These are phyloP conservation scores for Caretta caretta DNA, from an alignment of 2,113 vertebrate genomes.

Conservation along the genomic window DNA sequence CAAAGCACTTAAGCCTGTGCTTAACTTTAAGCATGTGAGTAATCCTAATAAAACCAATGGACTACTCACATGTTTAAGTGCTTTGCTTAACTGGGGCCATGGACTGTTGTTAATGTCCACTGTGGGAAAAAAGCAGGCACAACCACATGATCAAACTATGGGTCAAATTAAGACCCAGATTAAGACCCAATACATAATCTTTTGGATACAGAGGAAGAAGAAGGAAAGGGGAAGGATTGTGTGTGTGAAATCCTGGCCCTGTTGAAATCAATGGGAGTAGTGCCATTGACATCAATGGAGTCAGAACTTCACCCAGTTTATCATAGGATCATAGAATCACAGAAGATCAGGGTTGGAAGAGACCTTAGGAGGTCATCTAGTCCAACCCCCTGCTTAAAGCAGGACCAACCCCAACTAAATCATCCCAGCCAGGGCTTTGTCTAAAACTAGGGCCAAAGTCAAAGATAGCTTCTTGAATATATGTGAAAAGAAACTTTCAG, in stretches of 20 bases:
- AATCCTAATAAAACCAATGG: not conserved
- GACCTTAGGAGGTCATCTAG: too few relatives aligned
- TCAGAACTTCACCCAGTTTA: not conserved
- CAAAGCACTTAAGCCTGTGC: too few relatives aligned
- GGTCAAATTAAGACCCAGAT: fast-evolving
- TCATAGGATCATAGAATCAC: not conserved
- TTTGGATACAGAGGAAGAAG: not conserved
- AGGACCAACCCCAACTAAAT: too few relatives aligned
- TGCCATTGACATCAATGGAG: not conserved
- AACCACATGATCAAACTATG: not conserved
- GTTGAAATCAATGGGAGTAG: not conserved
- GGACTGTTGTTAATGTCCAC: not conserved
- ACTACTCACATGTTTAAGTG: fast-evolving
- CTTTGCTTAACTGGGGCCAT: not conserved
- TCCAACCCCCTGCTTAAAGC: too few relatives aligned
- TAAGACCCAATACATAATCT: not conserved
- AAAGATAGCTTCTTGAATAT: not conserved
- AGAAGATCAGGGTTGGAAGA: too few relatives aligned
- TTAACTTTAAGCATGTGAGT: not conserved
- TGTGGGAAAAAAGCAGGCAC: not conserved
- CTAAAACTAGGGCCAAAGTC: not conserved
- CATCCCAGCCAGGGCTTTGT: not conserved
- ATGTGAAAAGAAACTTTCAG: slow-evolving; percentile 23
- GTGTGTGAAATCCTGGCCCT: not conserved
- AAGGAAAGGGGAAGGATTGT: not conserved